A percentile compares a stretch with the other conserved stretches of the same genome.
Evolutionary conservation across 2,888 invertebrate species (phyloP).

Genomic region (Brassicogethes aeneus): DNA sequence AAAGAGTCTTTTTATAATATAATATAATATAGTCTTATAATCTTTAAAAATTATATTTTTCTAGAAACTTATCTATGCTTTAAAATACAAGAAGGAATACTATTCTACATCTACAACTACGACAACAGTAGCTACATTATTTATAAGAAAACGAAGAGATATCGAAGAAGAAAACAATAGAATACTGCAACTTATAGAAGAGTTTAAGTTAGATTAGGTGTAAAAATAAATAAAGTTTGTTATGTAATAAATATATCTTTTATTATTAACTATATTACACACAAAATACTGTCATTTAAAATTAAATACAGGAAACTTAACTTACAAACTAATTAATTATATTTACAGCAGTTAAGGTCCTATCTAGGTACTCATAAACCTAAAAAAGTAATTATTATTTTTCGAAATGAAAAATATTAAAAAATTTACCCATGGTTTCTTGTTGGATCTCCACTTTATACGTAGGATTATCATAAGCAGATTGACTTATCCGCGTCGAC

Average conservation of each 20-base stretch:
- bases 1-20: background rate
- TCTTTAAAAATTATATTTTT: constrained; percentile 23
- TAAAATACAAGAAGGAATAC: constrained; percentile 51
- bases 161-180: constrained; percentile 21
- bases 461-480: constrained; percentile 89
- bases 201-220: constrained; percentile 19
- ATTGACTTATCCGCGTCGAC: constrained; percentile 63
- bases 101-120: constrained; percentile 42
- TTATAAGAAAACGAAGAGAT: constrained; percentile 12
- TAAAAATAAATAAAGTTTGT: too few species aligned
- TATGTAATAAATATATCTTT: constrained; percentile 17
- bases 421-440: constrained; percentile 74
- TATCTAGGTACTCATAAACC: constrained; percentile 18
- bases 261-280: constrained; percentile 22
- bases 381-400: constrained; percentile 11
- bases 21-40: constrained; percentile 7
- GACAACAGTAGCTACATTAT: constrained; percentile 31
- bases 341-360: constrained; percentile 20
- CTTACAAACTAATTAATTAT: constrained; percentile 16
- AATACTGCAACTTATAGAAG: constrained; percentile 32
- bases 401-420: background rate
- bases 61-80: constrained; percentile 59
- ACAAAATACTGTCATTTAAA: constrained; percentile 20
- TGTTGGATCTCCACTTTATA: constrained; percentile 91
- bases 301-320: constrained; percentile 21